Evolutionary conservation across 2,797 vertebrate species (phyloP).

Genomic region (Characodon lateralis): DNA sequence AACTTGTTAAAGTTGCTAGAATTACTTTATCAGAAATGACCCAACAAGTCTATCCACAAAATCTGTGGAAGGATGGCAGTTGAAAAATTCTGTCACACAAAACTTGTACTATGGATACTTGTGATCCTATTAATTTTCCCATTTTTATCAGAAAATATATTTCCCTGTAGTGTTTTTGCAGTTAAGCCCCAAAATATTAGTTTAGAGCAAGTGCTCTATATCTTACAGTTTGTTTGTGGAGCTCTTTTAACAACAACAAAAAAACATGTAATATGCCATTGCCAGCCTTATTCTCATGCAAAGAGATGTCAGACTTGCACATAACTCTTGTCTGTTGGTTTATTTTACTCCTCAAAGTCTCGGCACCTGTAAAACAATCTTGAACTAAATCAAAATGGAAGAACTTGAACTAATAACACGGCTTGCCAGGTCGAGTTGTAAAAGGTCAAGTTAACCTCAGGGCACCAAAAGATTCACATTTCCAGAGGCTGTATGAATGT

Average conservation of each 20-base stretch:
- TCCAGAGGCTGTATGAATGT: background rate
- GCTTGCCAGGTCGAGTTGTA: constrained; percentile 2
- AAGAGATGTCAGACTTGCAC: background rate
- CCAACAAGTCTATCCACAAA: background rate
- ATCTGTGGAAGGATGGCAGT: background rate
- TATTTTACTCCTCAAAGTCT: background rate
- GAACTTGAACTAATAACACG: constrained; percentile 29
- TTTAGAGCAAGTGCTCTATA: background rate
- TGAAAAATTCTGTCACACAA: background rate
- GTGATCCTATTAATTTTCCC: background rate
- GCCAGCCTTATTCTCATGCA: background rate
- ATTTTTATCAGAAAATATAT: background rate
- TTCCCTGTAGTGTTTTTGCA: background rate
- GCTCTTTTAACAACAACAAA: background rate
- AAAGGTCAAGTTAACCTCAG: constrained; percentile 1
- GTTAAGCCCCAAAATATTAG: background rate
- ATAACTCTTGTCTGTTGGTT: background rate
- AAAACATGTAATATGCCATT: background rate
- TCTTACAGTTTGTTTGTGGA: background rate
- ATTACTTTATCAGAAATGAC: background rate
- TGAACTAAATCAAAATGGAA: constrained; percentile 34
- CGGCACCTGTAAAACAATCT: background rate
- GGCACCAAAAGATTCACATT: constrained; percentile 9
- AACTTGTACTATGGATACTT: background rate
- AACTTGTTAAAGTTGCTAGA: background rate